These are phyloP conservation scores for Drosophila greeni DNA, from an alignment of 2,888 invertebrate genomes.

Conservation along the genomic window DNA sequence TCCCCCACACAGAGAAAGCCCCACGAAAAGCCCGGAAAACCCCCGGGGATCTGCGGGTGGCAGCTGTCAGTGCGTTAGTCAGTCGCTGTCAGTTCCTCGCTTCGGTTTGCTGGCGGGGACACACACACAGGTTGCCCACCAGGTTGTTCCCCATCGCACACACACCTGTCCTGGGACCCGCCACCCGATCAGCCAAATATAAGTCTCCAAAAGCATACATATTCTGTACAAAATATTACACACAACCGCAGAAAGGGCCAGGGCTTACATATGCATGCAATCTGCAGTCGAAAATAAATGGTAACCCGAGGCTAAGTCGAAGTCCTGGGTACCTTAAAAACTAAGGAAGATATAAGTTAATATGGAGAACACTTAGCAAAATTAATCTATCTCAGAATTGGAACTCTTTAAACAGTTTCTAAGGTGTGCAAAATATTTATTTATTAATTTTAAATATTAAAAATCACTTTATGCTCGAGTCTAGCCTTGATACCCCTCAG, in stretches of 20 bases:
- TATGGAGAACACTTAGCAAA: neutral
- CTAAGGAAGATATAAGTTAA: neutral
- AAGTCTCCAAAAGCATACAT: conserved; percentile 57
- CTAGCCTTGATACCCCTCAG: conserved; percentile 1
- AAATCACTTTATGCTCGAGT: neutral
- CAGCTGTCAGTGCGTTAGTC: conserved; percentile 73
- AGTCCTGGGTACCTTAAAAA: neutral
- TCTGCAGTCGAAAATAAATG: conserved; percentile 16
- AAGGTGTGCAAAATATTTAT: neutral
- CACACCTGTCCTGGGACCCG: conserved; percentile 10
- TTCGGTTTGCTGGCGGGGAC: conserved; percentile 38
- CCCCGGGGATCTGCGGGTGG: conserved; percentile 60
- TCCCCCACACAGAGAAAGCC: neutral
- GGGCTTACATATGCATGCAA: conserved; percentile 41
- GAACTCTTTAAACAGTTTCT: neutral
- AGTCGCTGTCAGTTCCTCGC: conserved; percentile 60
- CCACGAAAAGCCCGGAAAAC: conserved; percentile 16
- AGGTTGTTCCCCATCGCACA: conserved; percentile 18
- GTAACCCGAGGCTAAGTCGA: neutral
- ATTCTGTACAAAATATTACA: conserved; percentile 63
- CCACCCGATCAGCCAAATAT: conserved; percentile 23
- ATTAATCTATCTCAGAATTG: neutral
- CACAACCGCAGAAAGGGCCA: conserved; percentile 18
- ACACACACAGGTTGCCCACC: conserved; percentile 4
- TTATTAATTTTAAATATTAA: neutral